A percentile compares a stretch with the other conserved stretches of the same genome.
Evolutionary conservation across 2,888 invertebrate species (phyloP).

Genomic region (Netelia inedita): DNA sequence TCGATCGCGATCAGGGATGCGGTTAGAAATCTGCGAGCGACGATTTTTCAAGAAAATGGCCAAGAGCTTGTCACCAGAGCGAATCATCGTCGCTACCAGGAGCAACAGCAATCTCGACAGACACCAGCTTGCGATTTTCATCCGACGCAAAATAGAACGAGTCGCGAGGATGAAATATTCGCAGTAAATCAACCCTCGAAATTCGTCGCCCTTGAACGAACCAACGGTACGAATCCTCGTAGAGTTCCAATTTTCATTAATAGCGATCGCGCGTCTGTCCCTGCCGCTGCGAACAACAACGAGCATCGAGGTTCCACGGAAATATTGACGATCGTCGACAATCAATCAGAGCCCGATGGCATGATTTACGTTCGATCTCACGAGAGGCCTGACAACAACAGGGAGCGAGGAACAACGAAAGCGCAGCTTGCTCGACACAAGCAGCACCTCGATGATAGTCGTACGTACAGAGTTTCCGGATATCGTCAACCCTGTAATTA

Average conservation of each 20-base stretch:
- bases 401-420: not conserved
- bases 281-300: not conserved
- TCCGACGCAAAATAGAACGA: not conserved
- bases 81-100: no score
- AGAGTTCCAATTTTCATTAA: slow-evolving; percentile 60
- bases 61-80: not conserved
- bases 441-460: not conserved
- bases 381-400: slow-evolving; percentile 2
- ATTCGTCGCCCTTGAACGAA: slow-evolving; percentile 48
- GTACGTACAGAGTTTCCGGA: not conserved
- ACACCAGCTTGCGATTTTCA: not conserved
- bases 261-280: not conserved
- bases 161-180: not conserved
- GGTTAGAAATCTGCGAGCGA: slow-evolving; percentile 30
- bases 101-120: not conserved
- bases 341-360: not conserved
- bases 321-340: not conserved
- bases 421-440: not conserved
- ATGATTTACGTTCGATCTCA: not conserved
- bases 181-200: slow-evolving; percentile 39
- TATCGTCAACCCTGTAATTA: not conserved
- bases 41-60: slow-evolving; percentile 30
- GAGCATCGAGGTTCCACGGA: slow-evolving; percentile 6
- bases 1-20: slow-evolving; percentile 24
- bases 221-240: slow-evolving; percentile 29